Evolutionary conservation across 2,113 vertebrate species (phyloP), one percentile per base, ranked within the genome.

Genomic region (Phocoena sinus): DNA sequence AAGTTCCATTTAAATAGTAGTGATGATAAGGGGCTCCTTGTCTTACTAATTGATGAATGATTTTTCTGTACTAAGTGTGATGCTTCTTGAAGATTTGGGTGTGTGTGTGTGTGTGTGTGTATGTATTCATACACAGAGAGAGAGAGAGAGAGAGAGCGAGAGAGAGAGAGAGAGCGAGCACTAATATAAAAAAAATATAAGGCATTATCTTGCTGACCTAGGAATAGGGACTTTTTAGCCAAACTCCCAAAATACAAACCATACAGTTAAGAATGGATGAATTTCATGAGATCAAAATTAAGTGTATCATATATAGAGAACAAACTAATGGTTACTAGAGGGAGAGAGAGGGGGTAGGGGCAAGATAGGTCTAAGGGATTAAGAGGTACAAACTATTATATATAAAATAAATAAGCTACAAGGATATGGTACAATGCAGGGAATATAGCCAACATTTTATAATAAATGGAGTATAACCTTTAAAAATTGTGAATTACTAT

Each of bases 61-160:
- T 92, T 90, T 86, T 97, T 97, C 33, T 90, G 28, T 10, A 41
- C n/a, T 92, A 84, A 91, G 21, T 84, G 3, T 74, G 70, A 91
- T 92, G 21, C 3, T 53, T 77, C 2, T 65, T 76, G 60, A 94
- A 91, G 31, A 94, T 56, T 80, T 85, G 85, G 63, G 15, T 28
- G 28, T 3, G 4, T 81, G 6, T 65, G 13, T 73, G 20, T 50
- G 36, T 36, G 36, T 36, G 6, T 81, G 6, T 50, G 1, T 20
- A 15, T 31, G 23, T 80, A 11, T 14, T 9, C 7, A n/a, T 58
- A n/a, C 12, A 15, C n/a, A 28, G 1, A 18, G 7, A 56, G 47
- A 50, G 50, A 53, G 14, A 53, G 50, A 53, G 50, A 53, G 50
- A 53, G 53, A 53, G 15, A 53, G 50, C 1, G 50, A 38, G 38